Percentiles rank a stretch among this genome's conserved stretches.
phyloP scores from a whole-genome alignment of 2,113 vertebrate genomes.

The Oenanthe oenanthe region DNA sequence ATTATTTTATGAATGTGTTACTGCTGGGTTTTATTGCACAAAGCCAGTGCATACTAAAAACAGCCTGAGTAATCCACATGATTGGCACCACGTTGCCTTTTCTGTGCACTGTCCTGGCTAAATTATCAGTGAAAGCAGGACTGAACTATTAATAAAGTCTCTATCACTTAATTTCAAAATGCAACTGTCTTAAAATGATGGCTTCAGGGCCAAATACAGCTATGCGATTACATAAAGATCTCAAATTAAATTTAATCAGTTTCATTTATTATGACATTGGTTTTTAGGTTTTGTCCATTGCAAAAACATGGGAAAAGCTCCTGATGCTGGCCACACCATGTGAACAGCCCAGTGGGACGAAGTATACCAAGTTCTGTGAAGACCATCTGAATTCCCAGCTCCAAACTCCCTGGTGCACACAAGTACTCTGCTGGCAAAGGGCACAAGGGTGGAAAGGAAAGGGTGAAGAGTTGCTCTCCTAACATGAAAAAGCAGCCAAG shows the following conservation, averaged over 20 bases:
- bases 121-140: background rate
- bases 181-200: background rate
- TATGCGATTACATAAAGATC: background rate
- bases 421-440: background rate
- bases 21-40: background rate
- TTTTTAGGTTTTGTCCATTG: background rate
- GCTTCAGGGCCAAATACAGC: background rate
- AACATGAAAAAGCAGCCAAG: background rate
- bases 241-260: background rate
- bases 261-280: background rate
- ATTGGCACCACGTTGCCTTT: background rate
- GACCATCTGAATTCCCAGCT: background rate
- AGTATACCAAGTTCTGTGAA: background rate
- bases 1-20: background rate
- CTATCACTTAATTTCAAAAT: background rate
- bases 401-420: background rate
- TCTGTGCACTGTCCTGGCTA: background rate
- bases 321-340: background rate
- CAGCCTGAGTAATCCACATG: background rate
- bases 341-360: background rate
- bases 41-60: background rate
- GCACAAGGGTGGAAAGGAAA: background rate
- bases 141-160: background rate
- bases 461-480: background rate
- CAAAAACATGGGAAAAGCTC: background rate